Percentiles rank a stretch among this genome's conserved stretches.
phyloP scores from a whole-genome alignment of 2,888 invertebrate species.

The Polyploca ridens region DNA sequence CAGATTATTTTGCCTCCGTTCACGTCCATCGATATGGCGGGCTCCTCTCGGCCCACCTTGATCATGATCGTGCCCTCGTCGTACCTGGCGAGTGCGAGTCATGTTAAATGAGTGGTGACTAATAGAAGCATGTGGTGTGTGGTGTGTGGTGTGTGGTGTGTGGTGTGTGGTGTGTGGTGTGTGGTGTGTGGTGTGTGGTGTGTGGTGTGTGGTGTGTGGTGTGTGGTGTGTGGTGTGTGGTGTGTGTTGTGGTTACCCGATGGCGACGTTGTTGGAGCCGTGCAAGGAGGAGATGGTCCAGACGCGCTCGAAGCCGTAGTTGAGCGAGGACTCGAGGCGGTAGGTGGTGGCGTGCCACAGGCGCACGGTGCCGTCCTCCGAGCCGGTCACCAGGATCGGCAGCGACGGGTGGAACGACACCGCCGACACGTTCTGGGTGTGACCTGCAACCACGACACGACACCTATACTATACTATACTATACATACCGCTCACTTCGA shows the following conservation, averaged over 20 bases:
- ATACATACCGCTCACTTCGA: no score
- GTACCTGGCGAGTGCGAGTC: conserved; percentile 79
- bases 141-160: neutral
- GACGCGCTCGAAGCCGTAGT: conserved; percentile 98
- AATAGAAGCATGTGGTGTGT: neutral
- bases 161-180: neutral
- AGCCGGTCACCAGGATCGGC: conserved; percentile 98
- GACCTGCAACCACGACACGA: conserved; percentile 82
- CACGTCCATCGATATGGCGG: conserved; percentile 99
- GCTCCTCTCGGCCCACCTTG: conserved; percentile 98
- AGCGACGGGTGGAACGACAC: conserved; percentile 99
- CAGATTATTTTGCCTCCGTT: conserved; percentile 99
- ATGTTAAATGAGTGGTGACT: conserved; percentile 7
- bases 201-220: neutral
- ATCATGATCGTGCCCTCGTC: conserved; percentile 98
- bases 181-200: neutral
- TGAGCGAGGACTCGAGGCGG: conserved; percentile 96
- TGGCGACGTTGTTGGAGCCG: conserved; percentile 97
- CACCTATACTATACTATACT: neutral
- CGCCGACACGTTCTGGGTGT: conserved; percentile 97
- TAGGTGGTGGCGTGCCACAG: conserved; percentile 99
- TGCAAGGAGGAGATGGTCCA: conserved; percentile 98
- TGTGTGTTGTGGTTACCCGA: conserved; percentile 85
- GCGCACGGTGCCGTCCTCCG: conserved; percentile 98
- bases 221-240: neutral